A percentile compares a stretch with the other conserved stretches of the same genome.
phyloP scores from a whole-genome alignment of 1,140 invertebrate species.

The Hyphantria cunea region DNA sequence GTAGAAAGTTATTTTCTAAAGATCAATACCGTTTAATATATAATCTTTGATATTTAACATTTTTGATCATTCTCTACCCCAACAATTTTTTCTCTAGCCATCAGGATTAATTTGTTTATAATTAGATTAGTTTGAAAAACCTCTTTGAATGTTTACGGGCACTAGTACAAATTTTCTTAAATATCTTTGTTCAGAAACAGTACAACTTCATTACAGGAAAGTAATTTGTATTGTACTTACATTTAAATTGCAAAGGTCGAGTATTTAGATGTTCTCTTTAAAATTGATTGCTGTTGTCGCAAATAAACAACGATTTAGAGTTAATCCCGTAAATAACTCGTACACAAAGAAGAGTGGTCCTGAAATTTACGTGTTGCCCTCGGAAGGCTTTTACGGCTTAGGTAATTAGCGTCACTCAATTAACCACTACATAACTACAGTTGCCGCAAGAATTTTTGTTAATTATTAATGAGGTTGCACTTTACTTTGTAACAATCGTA shows the following conservation, averaged over 20 bases:
- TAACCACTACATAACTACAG: conserved; percentile 65
- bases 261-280: conserved; percentile 3
- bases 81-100: too few relatives aligned
- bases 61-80: too few relatives aligned
- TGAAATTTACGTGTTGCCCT: conserved; percentile 53
- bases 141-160: too few relatives aligned
- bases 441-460: conserved; percentile 67
- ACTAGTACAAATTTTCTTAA: too few relatives aligned
- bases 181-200: neutral
- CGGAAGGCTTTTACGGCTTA: conserved; percentile 73
- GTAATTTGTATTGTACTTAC: neutral
- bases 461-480: conserved; percentile 79
- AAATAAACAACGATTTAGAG: conserved; percentile 46
- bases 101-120: too few relatives aligned
- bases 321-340: conserved; percentile 47
- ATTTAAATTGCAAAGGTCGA: neutral
- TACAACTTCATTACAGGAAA: neutral
- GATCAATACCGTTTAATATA: too few relatives aligned
- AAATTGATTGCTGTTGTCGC: conserved; percentile 27
- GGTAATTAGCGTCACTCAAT: conserved; percentile 80
- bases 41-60: too few relatives aligned
- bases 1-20: too few relatives aligned
- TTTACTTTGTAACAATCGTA: conserved; percentile 43
- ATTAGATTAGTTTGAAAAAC: too few relatives aligned
- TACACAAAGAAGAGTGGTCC: conserved; percentile 60